These are phyloP conservation scores for Alouatta palliata DNA, from an alignment of 2,113 vertebrate species.

Conservation along the genomic window DNA sequence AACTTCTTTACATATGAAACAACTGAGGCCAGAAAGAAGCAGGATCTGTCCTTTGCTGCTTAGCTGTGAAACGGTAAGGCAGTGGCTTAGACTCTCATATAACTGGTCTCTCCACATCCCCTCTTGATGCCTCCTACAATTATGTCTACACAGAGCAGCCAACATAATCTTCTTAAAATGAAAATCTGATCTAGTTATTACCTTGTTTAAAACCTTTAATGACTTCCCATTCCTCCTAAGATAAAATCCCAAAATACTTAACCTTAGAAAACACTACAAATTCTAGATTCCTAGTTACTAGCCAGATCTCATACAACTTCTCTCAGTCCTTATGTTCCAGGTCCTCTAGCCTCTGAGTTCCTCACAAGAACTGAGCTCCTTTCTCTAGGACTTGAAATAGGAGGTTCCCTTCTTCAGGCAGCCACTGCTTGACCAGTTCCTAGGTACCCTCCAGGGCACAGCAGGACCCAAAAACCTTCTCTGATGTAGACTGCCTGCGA, in stretches of 20 bases:
- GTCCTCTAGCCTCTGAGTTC: background rate
- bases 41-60: background rate
- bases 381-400: background rate
- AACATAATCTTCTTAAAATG: background rate
- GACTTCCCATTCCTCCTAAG: background rate
- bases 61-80: background rate
- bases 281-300: background rate
- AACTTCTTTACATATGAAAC: background rate
- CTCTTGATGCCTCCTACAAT: background rate
- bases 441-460: background rate
- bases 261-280: background rate
- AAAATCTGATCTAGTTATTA: slow-evolving; percentile 8
- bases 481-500: background rate
- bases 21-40: background rate
- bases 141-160: background rate
- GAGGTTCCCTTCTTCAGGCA: background rate
- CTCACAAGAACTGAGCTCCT: background rate
- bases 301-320: background rate
- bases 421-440: background rate
- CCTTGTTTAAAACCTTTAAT: slow-evolving; percentile 5
- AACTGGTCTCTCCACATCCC: background rate
- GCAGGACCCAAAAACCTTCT: background rate
- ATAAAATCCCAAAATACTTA: background rate
- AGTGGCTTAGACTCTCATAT: background rate
- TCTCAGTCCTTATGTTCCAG: background rate